Base-by-base conservation (phyloP, 2,113 vertebrate species). In the Phylloscopus trochiloides region DNA sequence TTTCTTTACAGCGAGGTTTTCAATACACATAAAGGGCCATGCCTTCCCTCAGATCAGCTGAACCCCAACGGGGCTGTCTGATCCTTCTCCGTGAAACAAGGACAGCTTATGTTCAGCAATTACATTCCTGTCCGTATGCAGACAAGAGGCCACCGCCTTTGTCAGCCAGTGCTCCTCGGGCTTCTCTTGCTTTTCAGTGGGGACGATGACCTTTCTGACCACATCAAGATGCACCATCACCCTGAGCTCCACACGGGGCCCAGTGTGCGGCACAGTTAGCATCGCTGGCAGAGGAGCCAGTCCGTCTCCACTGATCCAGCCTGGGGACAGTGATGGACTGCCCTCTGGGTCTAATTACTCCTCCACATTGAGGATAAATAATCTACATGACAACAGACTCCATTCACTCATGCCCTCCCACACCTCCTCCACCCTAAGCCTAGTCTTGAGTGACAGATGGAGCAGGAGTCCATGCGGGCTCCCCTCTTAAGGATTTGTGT, bases 41-140 rank as follows among this genome's bases (percentile, higher is more conserved):
- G 80, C 82, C 34, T 89, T 95, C 57, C 63, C 71, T 94, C 82
- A 86, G 82, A 92, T 95, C 90, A 93, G 43, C 85, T 90, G 87
- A 94, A 94, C 81, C 71, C 92, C 93, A 90, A 70, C 31, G 1
- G 74, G 67, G 75, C 93, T 95, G 88, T 93, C 90, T 93, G 94
- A 86, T 90, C 91, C 92, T 93, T 94, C 94, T 80, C 92, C 22
- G 51, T 80, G 92, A 92, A 96, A 96, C 93, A 95, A 96, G 90
- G 92, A 80, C 92, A 88, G 93, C 94, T 95, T 95, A 97, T 96
- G 93, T 96, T 95, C 88, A 88, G 96, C 96, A 96, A 96, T 96
- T 96, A 96, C 94, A 75, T 94, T 97, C 94, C 93, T 92, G 91
- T 94, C 91, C 42, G 0, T 81, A 59, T 1, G 12, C 84, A 92